These are phyloP conservation scores for Chaetodon trifasciatus DNA, from an alignment of 2,797 vertebrate species.

Conservation along the genomic window DNA sequence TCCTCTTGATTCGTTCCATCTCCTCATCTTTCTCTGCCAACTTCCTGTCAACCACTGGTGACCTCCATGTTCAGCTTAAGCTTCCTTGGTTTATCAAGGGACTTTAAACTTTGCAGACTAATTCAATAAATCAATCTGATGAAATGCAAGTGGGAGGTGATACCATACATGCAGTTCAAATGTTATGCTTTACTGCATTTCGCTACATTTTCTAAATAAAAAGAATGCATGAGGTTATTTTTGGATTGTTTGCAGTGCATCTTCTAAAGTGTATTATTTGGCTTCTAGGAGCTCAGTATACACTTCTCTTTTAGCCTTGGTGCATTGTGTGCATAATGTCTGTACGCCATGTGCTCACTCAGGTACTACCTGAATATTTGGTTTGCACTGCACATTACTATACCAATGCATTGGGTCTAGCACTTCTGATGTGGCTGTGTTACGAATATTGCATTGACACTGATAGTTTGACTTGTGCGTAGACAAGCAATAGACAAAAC, in stretches of 20 bases:
- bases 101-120: conserved; percentile 20
- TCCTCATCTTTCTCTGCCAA: conserved; percentile 48
- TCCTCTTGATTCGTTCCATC: conserved; percentile 56
- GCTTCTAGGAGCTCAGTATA: not conserved
- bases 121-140: conserved; percentile 54
- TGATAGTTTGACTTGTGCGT: not conserved
- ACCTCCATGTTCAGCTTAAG: conserved; percentile 58
- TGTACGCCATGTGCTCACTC: not conserved
- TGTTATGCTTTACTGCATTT: conserved; percentile 10
- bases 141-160: conserved; percentile 26
- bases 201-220: conserved; percentile 4
- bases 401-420: not conserved
- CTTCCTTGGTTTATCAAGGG: conserved; percentile 8
- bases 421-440: not conserved
- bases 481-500: not conserved
- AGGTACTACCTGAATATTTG: not conserved
- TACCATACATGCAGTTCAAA: conserved; percentile 13
- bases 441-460: conserved; percentile 1
- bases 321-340: not conserved
- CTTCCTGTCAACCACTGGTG: conserved; percentile 47
- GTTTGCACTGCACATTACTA: not conserved
- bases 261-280: not conserved
- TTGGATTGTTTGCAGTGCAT: not conserved
- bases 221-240: conserved; percentile 2
- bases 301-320: not conserved